phyloP scores from a whole-genome alignment of 2,797 vertebrate species.

The Remorina albescens region DNA sequence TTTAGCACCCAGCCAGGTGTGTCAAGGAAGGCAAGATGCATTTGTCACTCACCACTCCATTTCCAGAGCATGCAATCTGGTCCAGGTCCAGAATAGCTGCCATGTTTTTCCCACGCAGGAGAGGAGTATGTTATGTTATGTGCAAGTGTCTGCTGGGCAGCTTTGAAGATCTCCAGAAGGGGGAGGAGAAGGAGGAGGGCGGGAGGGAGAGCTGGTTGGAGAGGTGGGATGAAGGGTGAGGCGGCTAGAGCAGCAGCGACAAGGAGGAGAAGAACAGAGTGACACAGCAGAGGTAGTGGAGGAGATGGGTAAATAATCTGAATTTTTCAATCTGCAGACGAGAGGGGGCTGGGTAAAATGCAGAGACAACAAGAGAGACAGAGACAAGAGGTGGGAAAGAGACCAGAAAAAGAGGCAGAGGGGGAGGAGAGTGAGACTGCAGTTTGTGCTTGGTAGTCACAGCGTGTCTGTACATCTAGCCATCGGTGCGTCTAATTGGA shows the following conservation, averaged over 20 bases:
- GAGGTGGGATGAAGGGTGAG: conserved; percentile 73
- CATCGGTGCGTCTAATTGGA: conserved; percentile 76
- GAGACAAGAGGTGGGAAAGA: conserved; percentile 71
- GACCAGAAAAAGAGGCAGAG: conserved; percentile 66
- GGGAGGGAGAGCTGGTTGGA: conserved; percentile 55
- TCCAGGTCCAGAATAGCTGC: conserved; percentile 87
- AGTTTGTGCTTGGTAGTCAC: conserved; percentile 82
- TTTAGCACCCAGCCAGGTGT: conserved; percentile 64
- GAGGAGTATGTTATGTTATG: conserved; percentile 77
- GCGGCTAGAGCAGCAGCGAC: conserved; percentile 52
- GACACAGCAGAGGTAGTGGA: conserved; percentile 51
- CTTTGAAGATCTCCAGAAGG: conserved; percentile 76
- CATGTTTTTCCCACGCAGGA: conserved; percentile 84
- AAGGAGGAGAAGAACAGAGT: conserved; percentile 49
- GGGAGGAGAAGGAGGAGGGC: conserved; percentile 45
- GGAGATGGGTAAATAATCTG: conserved; percentile 71
- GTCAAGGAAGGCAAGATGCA: conserved; percentile 54
- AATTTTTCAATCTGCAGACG: conserved; percentile 72
- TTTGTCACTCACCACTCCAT: conserved; percentile 86
- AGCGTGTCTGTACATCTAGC: conserved; percentile 74
- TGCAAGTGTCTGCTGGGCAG: conserved; percentile 72
- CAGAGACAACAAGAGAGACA: conserved; percentile 61
- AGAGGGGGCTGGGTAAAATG: conserved; percentile 45
- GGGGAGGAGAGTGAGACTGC: conserved; percentile 82
- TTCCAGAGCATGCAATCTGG: conserved; percentile 84